Evolutionary conservation across 2,888 invertebrate species (phyloP).

Genomic region (Allolobophora icterica): DNA sequence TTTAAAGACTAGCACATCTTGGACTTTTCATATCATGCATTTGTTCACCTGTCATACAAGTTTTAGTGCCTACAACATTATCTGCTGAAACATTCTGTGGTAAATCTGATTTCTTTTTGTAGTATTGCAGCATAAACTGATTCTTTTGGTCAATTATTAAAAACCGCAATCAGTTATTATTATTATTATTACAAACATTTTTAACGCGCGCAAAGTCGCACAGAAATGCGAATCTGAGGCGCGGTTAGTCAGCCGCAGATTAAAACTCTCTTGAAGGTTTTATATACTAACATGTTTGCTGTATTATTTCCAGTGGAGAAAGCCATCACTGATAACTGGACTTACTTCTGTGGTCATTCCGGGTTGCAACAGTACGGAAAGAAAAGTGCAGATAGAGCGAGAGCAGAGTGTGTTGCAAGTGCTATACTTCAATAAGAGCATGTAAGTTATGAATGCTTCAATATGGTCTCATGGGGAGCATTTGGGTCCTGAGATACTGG

Average conservation of each 20-base stretch:
- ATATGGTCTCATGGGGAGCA: background rate
- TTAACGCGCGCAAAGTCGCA: too few species aligned
- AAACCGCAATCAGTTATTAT: background rate
- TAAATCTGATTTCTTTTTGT: background rate
- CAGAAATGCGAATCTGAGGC: too few species aligned
- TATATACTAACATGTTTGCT: background rate
- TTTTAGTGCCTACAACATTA: background rate
- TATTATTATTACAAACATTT: too few species aligned
- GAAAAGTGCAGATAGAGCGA: slow-evolving; percentile 82
- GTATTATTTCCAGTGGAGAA: slow-evolving; percentile 71
- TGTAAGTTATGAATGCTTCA: slow-evolving; percentile 42
- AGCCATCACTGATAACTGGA: slow-evolving; percentile 74
- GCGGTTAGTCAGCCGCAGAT: too few species aligned
- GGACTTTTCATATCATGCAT: too few species aligned
- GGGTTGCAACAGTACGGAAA: slow-evolving; percentile 79
- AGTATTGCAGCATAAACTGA: background rate
- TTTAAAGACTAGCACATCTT: too few species aligned
- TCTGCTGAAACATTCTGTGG: background rate
- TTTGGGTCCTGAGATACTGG: too few species aligned
- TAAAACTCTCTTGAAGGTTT: background rate
- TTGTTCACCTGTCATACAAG: background rate
- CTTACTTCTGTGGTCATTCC: slow-evolving; percentile 61
- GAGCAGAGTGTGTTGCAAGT: slow-evolving; percentile 79
- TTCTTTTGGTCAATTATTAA: background rate
- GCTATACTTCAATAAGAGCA: slow-evolving; percentile 63